phyloP scores from a whole-genome alignment of 2,113 vertebrate species.

The Triplophysa siluroides region DNA sequence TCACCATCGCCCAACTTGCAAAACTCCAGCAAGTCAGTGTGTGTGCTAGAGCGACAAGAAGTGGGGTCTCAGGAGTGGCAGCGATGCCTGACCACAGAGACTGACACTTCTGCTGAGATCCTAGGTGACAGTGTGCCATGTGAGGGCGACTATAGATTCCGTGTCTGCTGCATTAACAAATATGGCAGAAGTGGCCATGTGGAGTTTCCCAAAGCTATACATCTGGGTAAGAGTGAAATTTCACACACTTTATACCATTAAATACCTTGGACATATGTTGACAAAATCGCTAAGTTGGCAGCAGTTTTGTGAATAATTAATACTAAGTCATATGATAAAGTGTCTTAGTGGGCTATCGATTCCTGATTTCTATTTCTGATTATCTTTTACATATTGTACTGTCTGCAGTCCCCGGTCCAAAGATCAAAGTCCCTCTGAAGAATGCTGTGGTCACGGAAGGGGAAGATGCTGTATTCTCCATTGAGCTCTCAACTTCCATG shows the following conservation, averaged over 20 bases:
- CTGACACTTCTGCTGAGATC: slow-evolving; percentile 75
- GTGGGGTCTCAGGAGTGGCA: slow-evolving; percentile 83
- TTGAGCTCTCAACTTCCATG: slow-evolving; percentile 79
- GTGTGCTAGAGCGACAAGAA: slow-evolving; percentile 85
- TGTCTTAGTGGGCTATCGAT: too few species aligned
- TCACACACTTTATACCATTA: not conserved
- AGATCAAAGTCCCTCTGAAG: slow-evolving; percentile 73
- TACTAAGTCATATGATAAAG: too few species aligned
- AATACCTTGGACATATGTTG: too few species aligned
- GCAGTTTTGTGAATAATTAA: too few species aligned
- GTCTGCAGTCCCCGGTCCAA: slow-evolving; percentile 79
- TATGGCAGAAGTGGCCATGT: slow-evolving; percentile 84
- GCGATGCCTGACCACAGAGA: slow-evolving; percentile 83
- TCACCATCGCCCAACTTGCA: slow-evolving; percentile 70
- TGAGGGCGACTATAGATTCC: slow-evolving; percentile 85
- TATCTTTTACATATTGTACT: not conserved
- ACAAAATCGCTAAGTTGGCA: too few species aligned
- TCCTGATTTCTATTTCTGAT: too few species aligned
- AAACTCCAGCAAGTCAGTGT: slow-evolving; percentile 74
- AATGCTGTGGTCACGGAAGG: slow-evolving; percentile 68
- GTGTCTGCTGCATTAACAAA: slow-evolving; percentile 83
- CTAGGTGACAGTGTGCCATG: slow-evolving; percentile 76
- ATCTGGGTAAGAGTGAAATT: slow-evolving; percentile 77
- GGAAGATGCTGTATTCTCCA: slow-evolving; percentile 79
- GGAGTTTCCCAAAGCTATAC: slow-evolving; percentile 83